A percentile compares a stretch with the other conserved stretches of the same genome.
Conservation (phyloP, 2,113 vertebrate genomes). For the Lontra canadensis region DNA sequence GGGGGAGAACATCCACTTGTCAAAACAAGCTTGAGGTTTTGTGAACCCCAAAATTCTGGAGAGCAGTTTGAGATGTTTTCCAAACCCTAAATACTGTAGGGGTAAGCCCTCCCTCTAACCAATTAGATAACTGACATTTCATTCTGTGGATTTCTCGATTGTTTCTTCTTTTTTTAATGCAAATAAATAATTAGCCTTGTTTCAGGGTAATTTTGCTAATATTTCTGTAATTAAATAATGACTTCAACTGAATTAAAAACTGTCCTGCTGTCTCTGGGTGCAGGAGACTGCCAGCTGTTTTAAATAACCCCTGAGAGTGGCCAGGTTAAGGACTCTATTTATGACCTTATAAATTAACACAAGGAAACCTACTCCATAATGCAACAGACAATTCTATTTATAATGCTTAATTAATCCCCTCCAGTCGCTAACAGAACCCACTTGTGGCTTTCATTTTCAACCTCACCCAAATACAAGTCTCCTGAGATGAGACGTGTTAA, state of each 20-base stretch:
- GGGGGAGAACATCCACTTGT: conserved; percentile 54
- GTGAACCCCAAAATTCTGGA: conserved; percentile 65
- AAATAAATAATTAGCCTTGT: conserved; percentile 64
- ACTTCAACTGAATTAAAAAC: conserved; percentile 59
- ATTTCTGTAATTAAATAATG: conserved; percentile 70
- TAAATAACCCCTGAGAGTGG: conserved; percentile 76
- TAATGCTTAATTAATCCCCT: conserved; percentile 82
- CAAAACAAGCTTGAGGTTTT: conserved; percentile 69
- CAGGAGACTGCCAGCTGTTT: conserved; percentile 76
- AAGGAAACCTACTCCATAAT: conserved; percentile 77
- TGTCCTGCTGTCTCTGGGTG: conserved; percentile 65
- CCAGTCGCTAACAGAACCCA: conserved; percentile 74
- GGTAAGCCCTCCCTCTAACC: conserved; percentile 49
- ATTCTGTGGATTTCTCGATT: conserved; percentile 44
- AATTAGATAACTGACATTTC: conserved; percentile 60
- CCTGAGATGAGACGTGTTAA: conserved; percentile 73
- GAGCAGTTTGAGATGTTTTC: conserved; percentile 45
- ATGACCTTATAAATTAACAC: conserved; percentile 79
- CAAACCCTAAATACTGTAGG: conserved; percentile 56
- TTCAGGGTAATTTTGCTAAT: conserved; percentile 58
- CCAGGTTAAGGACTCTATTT: conserved; percentile 82
- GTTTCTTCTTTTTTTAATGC: conserved; percentile 32
- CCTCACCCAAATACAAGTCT: conserved; percentile 70
- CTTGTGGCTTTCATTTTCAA: conserved; percentile 80
- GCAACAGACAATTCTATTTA: conserved; percentile 81